These are phyloP conservation scores for Eristalis tenax DNA, from an alignment of 2,888 invertebrate genomes.

Conservation along the genomic window DNA sequence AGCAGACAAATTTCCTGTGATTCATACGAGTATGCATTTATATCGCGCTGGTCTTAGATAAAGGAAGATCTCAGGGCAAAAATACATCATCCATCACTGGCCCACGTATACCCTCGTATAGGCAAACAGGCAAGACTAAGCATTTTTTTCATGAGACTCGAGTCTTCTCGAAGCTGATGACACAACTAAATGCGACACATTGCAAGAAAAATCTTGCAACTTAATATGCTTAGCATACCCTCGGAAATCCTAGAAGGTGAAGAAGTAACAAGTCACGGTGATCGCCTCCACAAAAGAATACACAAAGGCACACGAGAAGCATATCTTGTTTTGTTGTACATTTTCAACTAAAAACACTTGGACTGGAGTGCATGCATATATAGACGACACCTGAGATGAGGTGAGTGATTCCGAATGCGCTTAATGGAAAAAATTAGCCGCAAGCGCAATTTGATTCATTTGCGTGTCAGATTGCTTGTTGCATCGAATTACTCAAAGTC, in stretches of 20 bases:
- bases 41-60: too few species aligned
- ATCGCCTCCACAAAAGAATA: neutral
- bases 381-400: slow-evolving; percentile 49
- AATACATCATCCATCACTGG: too few species aligned
- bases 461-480: slow-evolving; percentile 58
- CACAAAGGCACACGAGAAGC: slow-evolving; percentile 27
- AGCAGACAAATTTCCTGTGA: too few species aligned
- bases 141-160: too few species aligned
- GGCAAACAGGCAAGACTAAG: too few species aligned
- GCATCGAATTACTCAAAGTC: slow-evolving; percentile 47
- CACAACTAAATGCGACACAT: neutral
- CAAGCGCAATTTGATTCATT: slow-evolving; percentile 54
- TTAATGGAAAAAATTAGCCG: slow-evolving; percentile 44
- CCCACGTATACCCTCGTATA: too few species aligned
- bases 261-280: slow-evolving; percentile 31
- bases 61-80: too few species aligned
- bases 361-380: neutral
- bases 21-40: too few species aligned
- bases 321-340: neutral
- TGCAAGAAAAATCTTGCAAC: neutral
- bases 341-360: neutral
- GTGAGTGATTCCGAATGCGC: slow-evolving; percentile 25
- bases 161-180: neutral
- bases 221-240: neutral
- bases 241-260: slow-evolving; percentile 31